Evolutionary conservation across 2,888 invertebrate species (phyloP).

Genomic region (Polydesmus complanatus): DNA sequence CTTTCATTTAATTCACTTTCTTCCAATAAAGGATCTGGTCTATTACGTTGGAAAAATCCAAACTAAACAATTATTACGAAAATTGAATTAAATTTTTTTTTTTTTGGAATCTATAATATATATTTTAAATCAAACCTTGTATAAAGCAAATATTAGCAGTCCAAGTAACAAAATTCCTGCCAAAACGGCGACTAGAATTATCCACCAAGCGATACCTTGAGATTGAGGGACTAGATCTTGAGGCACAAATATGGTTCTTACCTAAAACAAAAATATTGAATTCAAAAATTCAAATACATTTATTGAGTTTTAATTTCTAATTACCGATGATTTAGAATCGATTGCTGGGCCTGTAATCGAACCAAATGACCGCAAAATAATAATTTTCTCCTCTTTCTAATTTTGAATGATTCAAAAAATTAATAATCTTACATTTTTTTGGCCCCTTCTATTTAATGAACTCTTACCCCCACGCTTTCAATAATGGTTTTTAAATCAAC

Average conservation of each 20-base stretch:
- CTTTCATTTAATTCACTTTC: not conserved
- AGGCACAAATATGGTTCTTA: constrained; percentile 9
- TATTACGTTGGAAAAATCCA: constrained; percentile 13
- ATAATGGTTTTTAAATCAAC: constrained; percentile 8
- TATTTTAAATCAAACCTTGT: constrained; percentile 14
- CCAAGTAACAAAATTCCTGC: constrained; percentile 10
- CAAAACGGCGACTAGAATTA: constrained; percentile 9
- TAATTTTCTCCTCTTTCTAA: not conserved
- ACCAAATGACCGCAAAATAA: not conserved
- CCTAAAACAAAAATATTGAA: not conserved
- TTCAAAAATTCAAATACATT: not conserved
- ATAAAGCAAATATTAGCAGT: constrained; percentile 3
- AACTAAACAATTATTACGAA: not conserved
- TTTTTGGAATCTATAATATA: not conserved
- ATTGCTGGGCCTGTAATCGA: not conserved
- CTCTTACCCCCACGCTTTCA: not conserved
- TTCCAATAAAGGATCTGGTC: not conserved
- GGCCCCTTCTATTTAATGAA: not conserved
- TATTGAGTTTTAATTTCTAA: not conserved
- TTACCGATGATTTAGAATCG: not conserved
- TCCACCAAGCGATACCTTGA: constrained; percentile 6
- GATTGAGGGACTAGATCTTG: constrained; percentile 10
- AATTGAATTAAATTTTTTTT: not conserved
- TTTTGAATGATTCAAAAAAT: not conserved
- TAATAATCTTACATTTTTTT: not conserved